Evolutionary conservation across 2,888 invertebrate species (phyloP).

Genomic region (Pyrochroa serraticornis): DNA sequence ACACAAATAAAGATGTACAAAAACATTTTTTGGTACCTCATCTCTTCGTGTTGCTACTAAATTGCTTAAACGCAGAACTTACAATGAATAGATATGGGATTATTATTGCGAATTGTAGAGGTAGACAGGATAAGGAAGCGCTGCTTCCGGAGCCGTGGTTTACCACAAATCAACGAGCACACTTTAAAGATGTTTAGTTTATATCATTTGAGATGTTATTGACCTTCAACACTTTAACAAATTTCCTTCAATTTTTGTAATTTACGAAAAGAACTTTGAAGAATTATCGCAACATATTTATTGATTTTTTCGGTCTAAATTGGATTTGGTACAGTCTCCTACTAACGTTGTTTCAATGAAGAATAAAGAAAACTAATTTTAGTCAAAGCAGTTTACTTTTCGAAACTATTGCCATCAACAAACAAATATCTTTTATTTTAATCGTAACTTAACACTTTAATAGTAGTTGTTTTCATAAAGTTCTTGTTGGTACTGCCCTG

Average conservation of each 20-base stretch:
- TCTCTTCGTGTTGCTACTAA: slow-evolving; percentile 7
- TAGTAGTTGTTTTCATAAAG: neutral
- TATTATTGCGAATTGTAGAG: neutral
- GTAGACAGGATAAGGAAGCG: slow-evolving; percentile 7
- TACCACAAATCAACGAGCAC: slow-evolving; percentile 5
- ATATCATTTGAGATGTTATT: no score
- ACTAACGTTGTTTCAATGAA: no score
- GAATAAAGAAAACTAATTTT: no score
- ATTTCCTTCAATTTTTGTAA: no score
- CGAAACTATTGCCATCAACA: neutral
- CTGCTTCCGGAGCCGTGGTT: slow-evolving; percentile 15
- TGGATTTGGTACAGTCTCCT: no score
- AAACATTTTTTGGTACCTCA: neutral
- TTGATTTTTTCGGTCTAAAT: no score
- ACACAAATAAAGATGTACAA: slow-evolving; percentile 1
- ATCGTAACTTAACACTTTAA: neutral
- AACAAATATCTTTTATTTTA: neutral
- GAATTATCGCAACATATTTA: no score
- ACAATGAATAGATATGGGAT: neutral
- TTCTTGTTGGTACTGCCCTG: neutral
- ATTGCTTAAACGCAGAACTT: neutral
- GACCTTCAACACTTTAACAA: no score
- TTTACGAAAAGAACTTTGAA: no score
- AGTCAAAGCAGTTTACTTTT: neutral
- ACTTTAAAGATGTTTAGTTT: neutral